Conservation (phyloP, 2,797 vertebrate genomes). For the Sphenodon punctatus region DNA sequence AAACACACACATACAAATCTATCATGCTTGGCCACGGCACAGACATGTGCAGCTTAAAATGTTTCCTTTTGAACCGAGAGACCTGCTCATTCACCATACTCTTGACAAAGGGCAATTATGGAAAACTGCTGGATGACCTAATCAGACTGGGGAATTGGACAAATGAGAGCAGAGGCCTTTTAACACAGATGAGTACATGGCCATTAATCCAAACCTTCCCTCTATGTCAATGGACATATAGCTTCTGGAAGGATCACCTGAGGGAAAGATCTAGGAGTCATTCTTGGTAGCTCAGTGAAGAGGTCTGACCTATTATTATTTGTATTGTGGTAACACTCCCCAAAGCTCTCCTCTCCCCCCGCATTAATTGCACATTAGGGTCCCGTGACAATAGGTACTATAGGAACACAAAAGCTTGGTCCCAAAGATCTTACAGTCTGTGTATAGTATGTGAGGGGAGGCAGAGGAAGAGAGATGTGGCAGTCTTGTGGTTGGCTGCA, state of each 20-base stretch:
- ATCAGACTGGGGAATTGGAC: neutral
- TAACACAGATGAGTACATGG: neutral
- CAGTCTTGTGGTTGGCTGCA: no score
- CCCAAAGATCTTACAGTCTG: no score
- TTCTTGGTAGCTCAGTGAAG: neutral
- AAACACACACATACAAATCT: rapidly evolving
- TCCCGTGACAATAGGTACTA: no score
- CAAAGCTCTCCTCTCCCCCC: neutral
- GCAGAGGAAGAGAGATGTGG: no score
- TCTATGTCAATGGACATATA: rapidly evolving
- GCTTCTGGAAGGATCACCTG: neutral
- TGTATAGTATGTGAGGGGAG: no score
- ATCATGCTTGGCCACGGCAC: neutral
- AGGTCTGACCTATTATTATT: rapidly evolving
- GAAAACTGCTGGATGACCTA: conserved; percentile 21
- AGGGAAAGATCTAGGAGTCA: neutral
- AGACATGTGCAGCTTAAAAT: neutral
- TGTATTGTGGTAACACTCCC: neutral
- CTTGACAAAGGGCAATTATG: neutral
- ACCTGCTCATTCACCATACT: conserved; percentile 23
- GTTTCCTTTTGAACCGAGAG: conserved; percentile 29
- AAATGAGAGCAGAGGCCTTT: conserved; percentile 26
- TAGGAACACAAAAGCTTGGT: no score
- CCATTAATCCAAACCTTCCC: conserved; percentile 16
- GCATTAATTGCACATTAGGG: no score